Conservation (phyloP, 2,888 invertebrate genomes). For the Noctua janthina region DNA sequence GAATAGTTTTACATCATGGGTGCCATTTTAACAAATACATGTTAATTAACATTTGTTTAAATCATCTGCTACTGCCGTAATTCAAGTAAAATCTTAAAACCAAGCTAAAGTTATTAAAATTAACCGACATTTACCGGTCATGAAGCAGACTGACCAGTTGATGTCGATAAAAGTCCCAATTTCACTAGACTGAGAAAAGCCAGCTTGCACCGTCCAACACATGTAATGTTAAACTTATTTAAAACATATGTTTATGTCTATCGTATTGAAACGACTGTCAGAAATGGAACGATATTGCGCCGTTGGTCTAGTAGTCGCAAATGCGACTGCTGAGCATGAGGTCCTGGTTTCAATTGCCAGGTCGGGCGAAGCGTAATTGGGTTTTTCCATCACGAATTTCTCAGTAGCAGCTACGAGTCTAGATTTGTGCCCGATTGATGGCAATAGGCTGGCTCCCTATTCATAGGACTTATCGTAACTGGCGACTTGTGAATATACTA, state of each 20-base stretch:
- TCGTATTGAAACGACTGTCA: too few species aligned
- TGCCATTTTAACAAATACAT: slow-evolving; percentile 31
- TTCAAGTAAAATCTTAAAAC: neutral
- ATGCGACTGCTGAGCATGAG: too few species aligned
- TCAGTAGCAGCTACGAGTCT: too few species aligned
- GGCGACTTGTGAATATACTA: too few species aligned
- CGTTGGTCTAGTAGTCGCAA: neutral
- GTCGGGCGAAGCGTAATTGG: too few species aligned
- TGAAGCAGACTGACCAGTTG: neutral
- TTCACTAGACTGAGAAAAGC: neutral
- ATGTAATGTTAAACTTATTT: neutral
- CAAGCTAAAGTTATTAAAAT: slow-evolving; percentile 3
- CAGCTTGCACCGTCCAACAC: neutral
- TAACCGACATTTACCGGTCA: neutral
- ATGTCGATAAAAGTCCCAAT: neutral
- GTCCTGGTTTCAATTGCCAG: too few species aligned
- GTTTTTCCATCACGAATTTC: too few species aligned
- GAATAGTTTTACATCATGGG: slow-evolving; percentile 1
- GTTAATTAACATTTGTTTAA: neutral
- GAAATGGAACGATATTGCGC: neutral
- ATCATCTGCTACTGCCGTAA: slow-evolving; percentile 6
- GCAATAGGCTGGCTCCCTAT: neutral
- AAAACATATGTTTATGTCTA: neutral
- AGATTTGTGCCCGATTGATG: neutral
- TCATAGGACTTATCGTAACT: neutral